Evolutionary conservation across 2,113 vertebrate species (phyloP).

Genomic region (Rhinopithecus roxellana): DNA sequence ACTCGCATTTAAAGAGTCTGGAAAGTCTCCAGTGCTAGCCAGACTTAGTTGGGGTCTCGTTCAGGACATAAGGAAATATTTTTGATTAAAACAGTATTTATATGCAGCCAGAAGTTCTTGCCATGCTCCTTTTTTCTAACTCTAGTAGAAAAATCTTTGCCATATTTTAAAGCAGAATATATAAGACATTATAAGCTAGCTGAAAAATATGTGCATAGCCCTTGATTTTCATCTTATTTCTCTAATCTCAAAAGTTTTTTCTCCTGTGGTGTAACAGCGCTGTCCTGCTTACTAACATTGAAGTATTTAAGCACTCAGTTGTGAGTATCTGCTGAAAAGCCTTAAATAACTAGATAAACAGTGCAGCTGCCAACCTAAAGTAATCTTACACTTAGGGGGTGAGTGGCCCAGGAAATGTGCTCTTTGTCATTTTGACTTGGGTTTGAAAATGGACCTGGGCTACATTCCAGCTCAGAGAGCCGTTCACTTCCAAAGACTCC

Average conservation of each 20-base stretch:
- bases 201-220: not conserved
- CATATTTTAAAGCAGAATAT: not conserved
- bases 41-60: not conserved
- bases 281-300: conserved; percentile 19
- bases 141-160: not conserved
- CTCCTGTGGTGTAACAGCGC: conserved; percentile 22
- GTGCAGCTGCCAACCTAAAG: conserved; percentile 82
- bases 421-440: conserved; percentile 87
- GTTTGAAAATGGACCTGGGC: conserved; percentile 85
- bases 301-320: conserved; percentile 78
- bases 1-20: not conserved
- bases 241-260: conserved; percentile 13
- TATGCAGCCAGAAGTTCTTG: not conserved
- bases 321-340: conserved; percentile 79
- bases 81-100: not conserved
- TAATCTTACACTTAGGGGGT: conserved; percentile 80
- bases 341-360: conserved; percentile 84
- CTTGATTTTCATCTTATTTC: conserved; percentile 41
- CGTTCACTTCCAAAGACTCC: conserved; percentile 84
- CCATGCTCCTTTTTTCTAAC: not conserved
- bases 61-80: not conserved
- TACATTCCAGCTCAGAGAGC: conserved; percentile 86
- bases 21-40: not conserved
- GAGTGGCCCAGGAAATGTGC: conserved; percentile 82
- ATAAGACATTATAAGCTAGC: not conserved